Conservation (phyloP, 2,888 invertebrate genomes). For the Sinelater perroti region DNA sequence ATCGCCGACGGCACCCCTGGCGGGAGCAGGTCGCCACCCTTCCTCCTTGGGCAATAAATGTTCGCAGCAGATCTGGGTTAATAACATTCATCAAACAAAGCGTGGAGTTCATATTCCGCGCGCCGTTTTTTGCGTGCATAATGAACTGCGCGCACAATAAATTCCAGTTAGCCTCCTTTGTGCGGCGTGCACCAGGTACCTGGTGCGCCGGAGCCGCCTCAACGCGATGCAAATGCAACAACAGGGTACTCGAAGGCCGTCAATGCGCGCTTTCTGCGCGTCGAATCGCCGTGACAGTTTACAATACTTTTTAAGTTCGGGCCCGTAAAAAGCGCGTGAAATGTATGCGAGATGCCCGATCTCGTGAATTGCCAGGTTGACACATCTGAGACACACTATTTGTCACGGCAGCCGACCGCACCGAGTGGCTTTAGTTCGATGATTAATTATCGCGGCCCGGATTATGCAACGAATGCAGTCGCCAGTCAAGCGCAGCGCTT, state of each 20-base stretch:
- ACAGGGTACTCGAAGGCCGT: slow-evolving; percentile 46
- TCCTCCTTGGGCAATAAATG: slow-evolving; percentile 19
- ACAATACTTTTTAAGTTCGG: slow-evolving; percentile 53
- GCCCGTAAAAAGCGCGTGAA: slow-evolving; percentile 48
- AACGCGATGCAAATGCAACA: slow-evolving; percentile 42
- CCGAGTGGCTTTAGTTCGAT: slow-evolving; percentile 48
- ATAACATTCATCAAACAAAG: slow-evolving; percentile 35
- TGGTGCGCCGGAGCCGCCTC: slow-evolving; percentile 39
- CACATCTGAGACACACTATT: slow-evolving; percentile 57
- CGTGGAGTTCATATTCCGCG: slow-evolving; percentile 40
- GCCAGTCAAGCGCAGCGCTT: slow-evolving; percentile 51
- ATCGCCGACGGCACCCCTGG: slow-evolving; percentile 19
- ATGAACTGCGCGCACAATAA: slow-evolving; percentile 42
- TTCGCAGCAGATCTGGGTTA: slow-evolving; percentile 30
- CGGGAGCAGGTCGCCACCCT: slow-evolving; percentile 9
- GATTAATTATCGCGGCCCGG: slow-evolving; percentile 57
- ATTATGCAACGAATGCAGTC: slow-evolving; percentile 52
- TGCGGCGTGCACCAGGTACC: slow-evolving; percentile 29
- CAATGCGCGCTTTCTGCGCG: slow-evolving; percentile 46
- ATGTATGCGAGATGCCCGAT: slow-evolving; percentile 49
- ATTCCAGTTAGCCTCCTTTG: slow-evolving; percentile 36
- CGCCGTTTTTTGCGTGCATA: slow-evolving; percentile 34
- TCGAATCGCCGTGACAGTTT: slow-evolving; percentile 52
- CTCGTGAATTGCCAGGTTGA: slow-evolving; percentile 53
- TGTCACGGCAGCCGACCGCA: slow-evolving; percentile 57